These are phyloP conservation scores for Penaeus indicus DNA, from an alignment of 1,140 invertebrate genomes.

Conservation along the genomic window DNA sequence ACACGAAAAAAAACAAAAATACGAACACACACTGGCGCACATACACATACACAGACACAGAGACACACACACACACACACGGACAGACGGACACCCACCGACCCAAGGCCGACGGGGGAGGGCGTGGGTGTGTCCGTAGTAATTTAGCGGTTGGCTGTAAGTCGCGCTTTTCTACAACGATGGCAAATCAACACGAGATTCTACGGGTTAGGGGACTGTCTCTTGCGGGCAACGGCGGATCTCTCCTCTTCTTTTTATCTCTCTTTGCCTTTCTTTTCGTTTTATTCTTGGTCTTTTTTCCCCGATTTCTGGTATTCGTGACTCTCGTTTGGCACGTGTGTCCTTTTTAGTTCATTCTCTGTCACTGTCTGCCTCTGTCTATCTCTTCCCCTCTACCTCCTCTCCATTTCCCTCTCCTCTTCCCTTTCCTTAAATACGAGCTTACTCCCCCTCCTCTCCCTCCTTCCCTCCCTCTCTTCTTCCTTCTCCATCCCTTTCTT, in stretches of 20 bases:
- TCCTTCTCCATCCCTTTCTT: background rate
- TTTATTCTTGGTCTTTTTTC: no score
- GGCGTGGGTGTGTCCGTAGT: background rate
- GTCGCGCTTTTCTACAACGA: no score
- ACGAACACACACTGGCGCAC: conserved; percentile 29
- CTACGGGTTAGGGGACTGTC: no score
- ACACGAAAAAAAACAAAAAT: background rate
- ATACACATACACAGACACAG: background rate
- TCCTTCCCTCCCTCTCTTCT: background rate
- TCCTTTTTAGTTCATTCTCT: no score
- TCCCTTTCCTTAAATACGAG: no score
- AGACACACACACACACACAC: no score
- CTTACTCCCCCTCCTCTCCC: no score
- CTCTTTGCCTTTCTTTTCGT: background rate
- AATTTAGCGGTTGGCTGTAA: background rate
- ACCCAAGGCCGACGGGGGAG: conserved; percentile 1
- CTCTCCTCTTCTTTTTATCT: background rate
- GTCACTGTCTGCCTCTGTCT: background rate
- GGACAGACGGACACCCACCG: background rate
- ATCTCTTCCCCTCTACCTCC: no score
- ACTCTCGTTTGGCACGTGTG: no score
- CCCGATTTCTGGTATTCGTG: background rate
- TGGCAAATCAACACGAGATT: no score
- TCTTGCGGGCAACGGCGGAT: no score
- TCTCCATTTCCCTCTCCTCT: no score